Evolutionary conservation across 2,113 vertebrate species (phyloP).

Genomic region (Isichthys henryi): DNA sequence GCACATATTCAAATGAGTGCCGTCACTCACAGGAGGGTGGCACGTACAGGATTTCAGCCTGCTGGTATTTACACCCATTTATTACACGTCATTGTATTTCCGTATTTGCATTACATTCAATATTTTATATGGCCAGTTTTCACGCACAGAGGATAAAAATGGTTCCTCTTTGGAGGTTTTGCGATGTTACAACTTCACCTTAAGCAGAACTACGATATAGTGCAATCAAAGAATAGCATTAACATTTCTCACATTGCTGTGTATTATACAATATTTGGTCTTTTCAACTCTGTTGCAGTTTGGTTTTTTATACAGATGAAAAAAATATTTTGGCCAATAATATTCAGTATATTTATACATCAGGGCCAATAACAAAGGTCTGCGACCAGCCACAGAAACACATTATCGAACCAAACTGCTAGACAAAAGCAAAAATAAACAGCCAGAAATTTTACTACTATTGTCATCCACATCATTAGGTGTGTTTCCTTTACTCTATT

Average conservation of each 20-base stretch:
- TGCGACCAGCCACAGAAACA: not conserved
- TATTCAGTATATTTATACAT: not conserved
- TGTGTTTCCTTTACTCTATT: not conserved
- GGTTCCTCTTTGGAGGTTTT: not conserved
- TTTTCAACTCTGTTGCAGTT: not conserved
- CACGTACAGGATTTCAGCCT: not conserved
- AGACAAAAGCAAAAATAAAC: not conserved
- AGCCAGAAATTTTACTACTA: not conserved
- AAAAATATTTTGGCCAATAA: not conserved
- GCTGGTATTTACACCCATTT: not conserved
- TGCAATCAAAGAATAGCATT: slow-evolving; percentile 25
- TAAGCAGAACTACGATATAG: slow-evolving; percentile 23
- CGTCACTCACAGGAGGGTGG: not conserved
- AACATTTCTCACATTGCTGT: not conserved
- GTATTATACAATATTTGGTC: slow-evolving; percentile 1
- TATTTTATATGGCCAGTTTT: not conserved
- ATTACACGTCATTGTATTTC: not conserved
- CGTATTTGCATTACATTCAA: not conserved
- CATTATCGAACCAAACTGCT: not conserved
- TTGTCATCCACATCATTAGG: not conserved
- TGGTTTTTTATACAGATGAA: not conserved
- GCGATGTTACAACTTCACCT: slow-evolving; percentile 10
- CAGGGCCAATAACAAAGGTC: not conserved
- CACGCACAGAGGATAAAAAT: not conserved
- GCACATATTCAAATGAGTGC: not conserved